Evolutionary conservation across 2,888 invertebrate species (phyloP).

Genomic region (Metopia argyrocephala): DNA sequence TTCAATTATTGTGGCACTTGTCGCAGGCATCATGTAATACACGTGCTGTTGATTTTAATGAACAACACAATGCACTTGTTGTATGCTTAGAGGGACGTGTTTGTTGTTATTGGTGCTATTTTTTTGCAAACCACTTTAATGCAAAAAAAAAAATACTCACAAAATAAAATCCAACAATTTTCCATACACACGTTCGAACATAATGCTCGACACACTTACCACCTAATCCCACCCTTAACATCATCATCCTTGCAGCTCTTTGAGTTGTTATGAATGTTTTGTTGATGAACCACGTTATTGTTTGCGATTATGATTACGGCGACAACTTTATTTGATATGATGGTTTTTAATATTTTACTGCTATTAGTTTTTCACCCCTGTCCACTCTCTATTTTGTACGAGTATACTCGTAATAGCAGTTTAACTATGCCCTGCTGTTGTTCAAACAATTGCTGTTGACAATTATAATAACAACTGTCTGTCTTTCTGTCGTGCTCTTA

Average conservation of each 20-base stretch:
- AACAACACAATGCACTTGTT: conserved; percentile 40
- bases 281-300: background rate
- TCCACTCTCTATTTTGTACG: conserved; percentile 22
- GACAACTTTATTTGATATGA: conserved; percentile 43
- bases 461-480: too few species aligned
- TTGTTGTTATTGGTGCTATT: background rate
- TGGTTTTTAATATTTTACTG: conserved; percentile 49
- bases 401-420: background rate
- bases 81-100: background rate
- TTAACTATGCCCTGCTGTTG: background rate
- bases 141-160: conserved; percentile 1
- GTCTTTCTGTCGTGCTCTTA: background rate
- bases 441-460: too few species aligned
- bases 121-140: conserved; percentile 32
- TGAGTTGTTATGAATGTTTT: too few species aligned
- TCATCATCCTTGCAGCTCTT: background rate
- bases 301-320: background rate
- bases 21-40: conserved; percentile 35
- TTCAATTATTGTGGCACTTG: conserved; percentile 57
- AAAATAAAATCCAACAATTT: background rate
- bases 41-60: conserved; percentile 56
- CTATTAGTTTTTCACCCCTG: conserved; percentile 37
- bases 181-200: conserved; percentile 43
- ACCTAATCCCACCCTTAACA: conserved; percentile 13
- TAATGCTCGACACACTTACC: conserved; percentile 26